Conservation (phyloP, 2,797 vertebrate species). For the Acridotheres tristis region DNA sequence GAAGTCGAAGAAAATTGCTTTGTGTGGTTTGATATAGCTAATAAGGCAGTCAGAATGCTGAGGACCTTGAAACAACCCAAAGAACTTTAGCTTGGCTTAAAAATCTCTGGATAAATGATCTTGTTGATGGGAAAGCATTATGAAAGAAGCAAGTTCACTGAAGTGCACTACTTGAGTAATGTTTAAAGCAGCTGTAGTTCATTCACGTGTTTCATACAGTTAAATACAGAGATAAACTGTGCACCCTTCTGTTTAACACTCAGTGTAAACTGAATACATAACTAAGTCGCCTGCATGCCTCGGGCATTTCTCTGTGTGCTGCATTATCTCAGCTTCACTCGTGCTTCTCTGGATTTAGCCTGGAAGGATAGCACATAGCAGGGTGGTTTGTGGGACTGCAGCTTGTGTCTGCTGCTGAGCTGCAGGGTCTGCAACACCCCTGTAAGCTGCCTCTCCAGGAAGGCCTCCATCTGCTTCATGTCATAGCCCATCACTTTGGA, state of each 20-base stretch:
- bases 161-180: neutral
- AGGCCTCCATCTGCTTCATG: neutral
- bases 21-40: neutral
- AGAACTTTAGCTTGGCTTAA: constrained; percentile 16
- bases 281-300: neutral
- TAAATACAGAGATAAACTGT: constrained; percentile 13
- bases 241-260: constrained; percentile 17
- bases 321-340: neutral
- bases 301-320: neutral
- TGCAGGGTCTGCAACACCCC: neutral
- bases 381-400: neutral
- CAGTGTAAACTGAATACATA: neutral
- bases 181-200: constrained; percentile 20
- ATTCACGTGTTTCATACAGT: neutral
- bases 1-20: neutral
- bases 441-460: neutral
- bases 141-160: constrained; percentile 4
- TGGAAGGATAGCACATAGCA: neutral
- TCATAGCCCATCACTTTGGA: neutral
- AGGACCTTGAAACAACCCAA: neutral
- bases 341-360: neutral
- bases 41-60: neutral
- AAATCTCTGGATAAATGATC: constrained; percentile 21
- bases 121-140: neutral
- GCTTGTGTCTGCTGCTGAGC: neutral